Percentiles rank a stretch among this genome's conserved stretches.
Evolutionary conservation across 2,797 vertebrate genomes (phyloP).

Genomic region (Chlorospingus semifuscus): DNA sequence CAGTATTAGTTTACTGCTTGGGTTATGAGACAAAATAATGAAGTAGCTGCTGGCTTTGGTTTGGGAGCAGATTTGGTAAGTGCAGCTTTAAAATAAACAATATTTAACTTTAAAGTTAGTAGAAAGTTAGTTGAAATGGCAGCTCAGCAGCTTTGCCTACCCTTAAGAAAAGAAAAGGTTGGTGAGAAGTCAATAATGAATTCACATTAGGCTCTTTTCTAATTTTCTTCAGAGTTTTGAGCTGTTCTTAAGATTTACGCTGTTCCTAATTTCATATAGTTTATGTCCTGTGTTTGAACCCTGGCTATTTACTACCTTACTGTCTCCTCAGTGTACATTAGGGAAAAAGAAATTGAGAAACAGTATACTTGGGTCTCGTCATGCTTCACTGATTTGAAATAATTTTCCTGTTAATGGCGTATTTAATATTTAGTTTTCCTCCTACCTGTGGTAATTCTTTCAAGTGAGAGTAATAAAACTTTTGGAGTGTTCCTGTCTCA

Average conservation of each 20-base stretch:
- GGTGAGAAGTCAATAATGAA: background rate
- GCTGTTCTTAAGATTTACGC: background rate
- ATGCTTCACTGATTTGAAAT: constrained; percentile 29
- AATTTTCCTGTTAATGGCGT: constrained; percentile 3
- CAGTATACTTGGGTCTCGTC: background rate
- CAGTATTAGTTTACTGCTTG: background rate
- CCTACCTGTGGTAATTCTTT: background rate
- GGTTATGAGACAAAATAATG: background rate
- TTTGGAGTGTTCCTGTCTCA: background rate
- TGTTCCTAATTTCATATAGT: background rate
- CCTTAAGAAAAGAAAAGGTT: background rate
- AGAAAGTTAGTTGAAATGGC: too few species aligned
- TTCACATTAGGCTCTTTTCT: background rate
- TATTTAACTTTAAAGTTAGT: background rate
- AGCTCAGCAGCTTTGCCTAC: background rate
- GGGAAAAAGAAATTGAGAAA: background rate
- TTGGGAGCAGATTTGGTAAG: background rate
- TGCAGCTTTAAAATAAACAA: background rate
- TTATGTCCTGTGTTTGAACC: constrained; percentile 6
- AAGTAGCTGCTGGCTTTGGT: background rate
- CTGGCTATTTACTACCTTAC: background rate
- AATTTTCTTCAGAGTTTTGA: background rate
- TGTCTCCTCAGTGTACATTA: background rate
- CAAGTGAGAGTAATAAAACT: constrained; percentile 20
- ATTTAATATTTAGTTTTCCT: constrained; percentile 42